Percentiles rank a stretch among this genome's conserved stretches.
Evolutionary conservation across 2,113 vertebrate species (phyloP).

Genomic region (Macrotus californicus): DNA sequence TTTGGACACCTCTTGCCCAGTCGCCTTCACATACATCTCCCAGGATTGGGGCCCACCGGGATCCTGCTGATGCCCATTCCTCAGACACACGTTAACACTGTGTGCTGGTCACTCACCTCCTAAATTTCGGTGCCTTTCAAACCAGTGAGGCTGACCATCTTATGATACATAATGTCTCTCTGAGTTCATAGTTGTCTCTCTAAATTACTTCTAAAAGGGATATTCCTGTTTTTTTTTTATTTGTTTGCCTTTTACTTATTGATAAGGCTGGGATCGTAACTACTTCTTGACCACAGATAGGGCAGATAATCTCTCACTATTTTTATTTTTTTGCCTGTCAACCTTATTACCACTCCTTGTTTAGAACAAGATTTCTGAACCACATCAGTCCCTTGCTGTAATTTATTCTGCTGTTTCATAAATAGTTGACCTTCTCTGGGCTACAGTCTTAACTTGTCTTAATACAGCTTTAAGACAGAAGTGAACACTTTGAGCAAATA

Average conservation of each 20-base stretch:
- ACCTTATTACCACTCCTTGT: not conserved
- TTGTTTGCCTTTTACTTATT: not conserved
- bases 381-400: not conserved
- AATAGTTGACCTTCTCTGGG: not conserved
- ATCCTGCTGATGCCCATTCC: rapidly evolving
- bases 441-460: not conserved
- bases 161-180: not conserved
- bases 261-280: not conserved
- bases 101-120: not conserved
- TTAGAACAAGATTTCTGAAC: not conserved
- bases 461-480: not conserved
- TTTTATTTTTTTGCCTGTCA: not conserved
- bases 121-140: not conserved
- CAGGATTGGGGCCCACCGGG: not conserved
- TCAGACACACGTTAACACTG: not conserved
- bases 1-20: not conserved
- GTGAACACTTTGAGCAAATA: not conserved
- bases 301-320: not conserved
- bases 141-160: not conserved
- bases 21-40: not conserved
- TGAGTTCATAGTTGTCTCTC: not conserved
- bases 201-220: not conserved
- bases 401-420: not conserved
- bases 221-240: no score
- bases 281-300: not conserved